Conservation (phyloP, 1,140 invertebrate species). For the Cyclargus thomasi region DNA sequence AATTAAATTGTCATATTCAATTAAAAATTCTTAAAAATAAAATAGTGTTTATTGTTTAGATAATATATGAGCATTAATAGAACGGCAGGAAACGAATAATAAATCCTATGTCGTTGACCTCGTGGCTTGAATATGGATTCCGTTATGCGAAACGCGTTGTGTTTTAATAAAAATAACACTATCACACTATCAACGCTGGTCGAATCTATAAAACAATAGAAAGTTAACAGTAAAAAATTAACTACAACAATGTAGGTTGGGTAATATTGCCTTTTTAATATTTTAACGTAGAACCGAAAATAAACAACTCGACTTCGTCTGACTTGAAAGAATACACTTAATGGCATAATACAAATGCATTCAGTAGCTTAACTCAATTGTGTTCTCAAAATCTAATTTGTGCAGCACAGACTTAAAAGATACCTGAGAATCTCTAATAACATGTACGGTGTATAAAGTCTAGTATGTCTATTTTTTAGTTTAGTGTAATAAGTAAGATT, state of each 20-base stretch:
- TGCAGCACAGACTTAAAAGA: too few relatives aligned
- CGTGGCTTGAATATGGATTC: slow-evolving; percentile 59
- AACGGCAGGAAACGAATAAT: slow-evolving; percentile 62
- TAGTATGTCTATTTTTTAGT: too few relatives aligned
- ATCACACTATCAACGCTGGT: slow-evolving; percentile 34
- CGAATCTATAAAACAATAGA: slow-evolving; percentile 20
- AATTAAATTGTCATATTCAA: slow-evolving; percentile 10
- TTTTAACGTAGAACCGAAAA: too few relatives aligned
- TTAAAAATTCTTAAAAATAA: slow-evolving; percentile 15
- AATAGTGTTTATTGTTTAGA: slow-evolving; percentile 15
- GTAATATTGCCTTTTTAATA: background rate
- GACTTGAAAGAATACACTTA: too few relatives aligned
- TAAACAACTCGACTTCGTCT: too few relatives aligned
- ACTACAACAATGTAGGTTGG: background rate
- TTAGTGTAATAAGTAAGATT: too few relatives aligned
- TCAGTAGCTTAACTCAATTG: too few relatives aligned
- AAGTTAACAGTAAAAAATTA: background rate
- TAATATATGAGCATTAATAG: slow-evolving; percentile 60
- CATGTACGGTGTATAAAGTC: too few relatives aligned
- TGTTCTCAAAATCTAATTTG: too few relatives aligned
- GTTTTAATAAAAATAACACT: slow-evolving; percentile 41
- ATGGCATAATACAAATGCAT: too few relatives aligned
- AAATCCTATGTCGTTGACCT: slow-evolving; percentile 66
- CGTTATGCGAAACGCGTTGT: slow-evolving; percentile 57
- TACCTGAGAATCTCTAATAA: too few relatives aligned